Evolutionary conservation across 2,797 vertebrate genomes (phyloP).

Genomic region (Gymnopithys bicolor): DNA sequence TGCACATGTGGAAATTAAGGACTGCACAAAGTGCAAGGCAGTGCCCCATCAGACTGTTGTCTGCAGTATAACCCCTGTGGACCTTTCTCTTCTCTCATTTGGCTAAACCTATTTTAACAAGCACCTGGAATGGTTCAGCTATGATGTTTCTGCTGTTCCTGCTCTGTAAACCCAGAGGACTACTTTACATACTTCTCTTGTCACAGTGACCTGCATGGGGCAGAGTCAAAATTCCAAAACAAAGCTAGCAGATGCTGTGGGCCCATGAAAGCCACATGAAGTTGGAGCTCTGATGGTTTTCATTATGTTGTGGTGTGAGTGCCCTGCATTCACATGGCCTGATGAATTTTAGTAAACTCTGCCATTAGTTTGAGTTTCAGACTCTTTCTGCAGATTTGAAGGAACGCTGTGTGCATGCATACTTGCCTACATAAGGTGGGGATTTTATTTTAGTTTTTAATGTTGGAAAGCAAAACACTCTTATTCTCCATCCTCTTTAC

Average conservation of each 20-base stretch:
- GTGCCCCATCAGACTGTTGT: neutral
- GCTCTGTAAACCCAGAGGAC: neutral
- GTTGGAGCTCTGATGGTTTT: conserved; percentile 39
- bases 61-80: neutral
- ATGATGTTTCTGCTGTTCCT: conserved; percentile 15
- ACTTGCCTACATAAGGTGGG: neutral
- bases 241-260: conserved; percentile 22
- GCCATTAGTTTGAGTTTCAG: conserved; percentile 1
- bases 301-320: conserved; percentile 31
- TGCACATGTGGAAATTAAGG: neutral
- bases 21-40: neutral
- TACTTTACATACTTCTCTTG: neutral
- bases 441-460: neutral
- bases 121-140: neutral
- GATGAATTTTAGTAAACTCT: conserved; percentile 33
- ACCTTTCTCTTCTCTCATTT: neutral
- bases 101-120: neutral
- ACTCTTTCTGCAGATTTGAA: neutral
- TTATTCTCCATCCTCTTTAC: neutral
- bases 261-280: conserved; percentile 27
- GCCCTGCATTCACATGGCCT: neutral
- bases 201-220: neutral
- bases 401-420: neutral
- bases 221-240: conserved; percentile 41
- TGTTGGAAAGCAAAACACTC: neutral